Evolutionary conservation across 2,113 vertebrate species (phyloP), one percentile per base, ranked within the genome.

Genomic region (Dromas ardeola): DNA sequence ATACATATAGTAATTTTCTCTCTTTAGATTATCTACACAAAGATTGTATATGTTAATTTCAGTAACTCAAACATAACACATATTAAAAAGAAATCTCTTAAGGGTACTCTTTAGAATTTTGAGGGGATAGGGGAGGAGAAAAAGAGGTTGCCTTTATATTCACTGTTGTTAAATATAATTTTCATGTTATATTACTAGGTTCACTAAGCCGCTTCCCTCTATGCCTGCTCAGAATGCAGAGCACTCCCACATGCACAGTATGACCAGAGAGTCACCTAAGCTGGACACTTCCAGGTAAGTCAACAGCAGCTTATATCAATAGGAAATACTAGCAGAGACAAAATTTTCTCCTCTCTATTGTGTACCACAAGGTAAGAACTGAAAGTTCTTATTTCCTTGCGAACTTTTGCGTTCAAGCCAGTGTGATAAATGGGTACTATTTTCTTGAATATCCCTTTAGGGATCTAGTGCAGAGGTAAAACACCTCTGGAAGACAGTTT

Each of bases 221-320:
- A 45, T 32, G 42, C 42, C 94, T 71, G 92, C 98, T 95, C 98
- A 98, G 82, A 93, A 82, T 65, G 77, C 15, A 0, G 96, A 96
- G 65, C 91, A 59, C 25, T 71, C 95, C 38, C 93, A 95, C 13
- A 3, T 59, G 34, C 94, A 67, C 50, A 92, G 20, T 6, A 2
- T 70, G 55, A 58, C 58, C 49, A 94, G 92, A 87, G 96, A 95
- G 42, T 82, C 94, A 27, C 89, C 91, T 29, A 96, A 92, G 40
- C 32, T 80, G 25, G 96, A 96, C 18, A 17, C 21, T 40, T 72
- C 91, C 49, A 97, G 94, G 97, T 97, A 83, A 66, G 56, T 73
- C 42, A 81, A 53, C 26, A 90, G 53, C n/a, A 81, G 20, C 25
- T 83, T 70, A 11, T 50, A 78, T 61, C 26, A 61, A 27, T 10